These are phyloP conservation scores for Anser cygnoides DNA, from an alignment of 2,113 vertebrate genomes.

Conservation along the genomic window DNA sequence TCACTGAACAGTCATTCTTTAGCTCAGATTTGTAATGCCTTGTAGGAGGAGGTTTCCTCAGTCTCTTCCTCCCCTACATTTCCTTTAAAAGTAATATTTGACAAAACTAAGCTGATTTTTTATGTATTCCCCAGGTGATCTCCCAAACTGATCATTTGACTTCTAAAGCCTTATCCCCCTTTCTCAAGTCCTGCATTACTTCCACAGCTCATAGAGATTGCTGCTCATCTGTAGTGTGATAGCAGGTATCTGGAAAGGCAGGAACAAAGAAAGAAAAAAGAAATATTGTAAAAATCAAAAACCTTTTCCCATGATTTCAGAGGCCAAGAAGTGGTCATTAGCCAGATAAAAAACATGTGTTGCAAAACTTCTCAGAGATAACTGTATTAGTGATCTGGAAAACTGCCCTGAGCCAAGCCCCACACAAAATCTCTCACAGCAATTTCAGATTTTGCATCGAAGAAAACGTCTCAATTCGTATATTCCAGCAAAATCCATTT, in stretches of 20 bases:
- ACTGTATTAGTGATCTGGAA: not conserved
- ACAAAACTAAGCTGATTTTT: not conserved
- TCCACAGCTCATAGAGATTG: not conserved
- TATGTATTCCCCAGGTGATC: not conserved
- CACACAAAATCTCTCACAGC: not conserved
- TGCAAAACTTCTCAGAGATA: not conserved
- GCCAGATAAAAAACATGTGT: not conserved
- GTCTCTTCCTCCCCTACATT: not conserved
- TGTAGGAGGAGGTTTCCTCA: conserved; percentile 3
- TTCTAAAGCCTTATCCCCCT: not conserved
- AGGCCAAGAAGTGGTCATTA: not conserved
- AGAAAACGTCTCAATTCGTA: not conserved
- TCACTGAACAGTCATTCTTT: not conserved
- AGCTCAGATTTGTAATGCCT: not conserved
- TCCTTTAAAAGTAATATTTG: conserved; percentile 20
- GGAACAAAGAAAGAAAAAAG: not conserved
- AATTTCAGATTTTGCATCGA: not conserved
- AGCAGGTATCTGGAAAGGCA: not conserved
- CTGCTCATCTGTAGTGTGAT: not conserved
- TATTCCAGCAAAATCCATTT: not conserved
- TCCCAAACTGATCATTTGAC: not conserved
- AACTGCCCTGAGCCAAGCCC: not conserved
- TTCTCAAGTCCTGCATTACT: not conserved
- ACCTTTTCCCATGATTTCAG: not conserved
- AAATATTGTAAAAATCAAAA: not conserved